Percentiles rank a stretch among this genome's conserved stretches.
Evolutionary conservation across 2,888 invertebrate species (phyloP).

Genomic region (Synergus itoensis): DNA sequence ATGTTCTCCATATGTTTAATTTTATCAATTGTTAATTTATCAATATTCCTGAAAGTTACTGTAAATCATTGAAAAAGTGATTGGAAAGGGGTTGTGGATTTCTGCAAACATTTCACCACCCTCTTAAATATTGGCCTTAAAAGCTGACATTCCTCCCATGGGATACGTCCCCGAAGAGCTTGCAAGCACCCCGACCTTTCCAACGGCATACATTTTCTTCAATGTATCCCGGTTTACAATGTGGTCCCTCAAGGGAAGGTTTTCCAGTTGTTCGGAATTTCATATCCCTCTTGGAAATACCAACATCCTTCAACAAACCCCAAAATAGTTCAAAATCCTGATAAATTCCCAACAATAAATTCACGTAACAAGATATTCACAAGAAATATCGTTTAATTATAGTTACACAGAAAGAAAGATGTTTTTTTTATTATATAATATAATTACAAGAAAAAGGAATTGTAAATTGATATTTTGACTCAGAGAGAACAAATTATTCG

Average conservation of each 20-base stretch:
- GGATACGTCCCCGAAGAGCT: slow-evolving; percentile 46
- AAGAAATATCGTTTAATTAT: too few relatives aligned
- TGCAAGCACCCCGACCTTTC: slow-evolving; percentile 47
- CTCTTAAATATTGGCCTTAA: slow-evolving; percentile 47
- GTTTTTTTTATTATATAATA: too few relatives aligned
- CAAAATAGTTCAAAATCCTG: background rate
- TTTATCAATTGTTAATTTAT: too few relatives aligned
- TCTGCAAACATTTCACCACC: slow-evolving; percentile 19
- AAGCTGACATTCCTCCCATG: slow-evolving; percentile 46
- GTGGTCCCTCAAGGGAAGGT: background rate
- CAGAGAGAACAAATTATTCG: background rate
- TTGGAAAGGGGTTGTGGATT: slow-evolving; percentile 42
- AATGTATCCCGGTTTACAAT: background rate
- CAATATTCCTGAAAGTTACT: slow-evolving; percentile 13
- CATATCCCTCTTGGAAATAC: background rate
- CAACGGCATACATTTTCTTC: slow-evolving; percentile 17
- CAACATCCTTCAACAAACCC: background rate
- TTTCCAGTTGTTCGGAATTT: background rate
- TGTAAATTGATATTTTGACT: background rate
- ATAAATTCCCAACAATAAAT: background rate
- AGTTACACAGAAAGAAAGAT: too few relatives aligned
- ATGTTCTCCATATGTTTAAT: too few relatives aligned
- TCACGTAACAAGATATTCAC: background rate
- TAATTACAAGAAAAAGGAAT: too few relatives aligned
- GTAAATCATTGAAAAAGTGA: slow-evolving; percentile 47